Conservation (phyloP, 2,113 vertebrate genomes). For the Atrichornis clamosus region DNA sequence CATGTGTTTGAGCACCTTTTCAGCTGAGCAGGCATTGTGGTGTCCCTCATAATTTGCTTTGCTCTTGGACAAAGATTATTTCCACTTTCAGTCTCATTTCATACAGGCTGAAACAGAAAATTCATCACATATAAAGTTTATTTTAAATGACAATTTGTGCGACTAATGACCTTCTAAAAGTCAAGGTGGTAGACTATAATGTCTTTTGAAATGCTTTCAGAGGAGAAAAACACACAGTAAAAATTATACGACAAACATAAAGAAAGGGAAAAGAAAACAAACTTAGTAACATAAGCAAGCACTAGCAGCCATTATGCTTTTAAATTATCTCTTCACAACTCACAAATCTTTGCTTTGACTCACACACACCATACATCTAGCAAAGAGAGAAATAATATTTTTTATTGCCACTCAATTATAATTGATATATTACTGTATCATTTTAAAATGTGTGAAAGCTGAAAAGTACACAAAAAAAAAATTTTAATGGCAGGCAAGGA, state of each 20-base stretch:
- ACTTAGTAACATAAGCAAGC: constrained; percentile 9
- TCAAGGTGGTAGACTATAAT: not conserved
- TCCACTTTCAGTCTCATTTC: not conserved
- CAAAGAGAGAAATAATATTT: constrained; percentile 5
- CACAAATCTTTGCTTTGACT: constrained; percentile 45
- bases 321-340: constrained; percentile 32
- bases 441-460: not conserved
- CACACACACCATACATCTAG: not conserved
- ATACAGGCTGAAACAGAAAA: not conserved
- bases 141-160: constrained; percentile 13
- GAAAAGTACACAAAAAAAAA: not conserved
- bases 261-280: constrained; percentile 11
- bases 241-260: not conserved
- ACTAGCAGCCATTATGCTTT: not conserved
- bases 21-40: not conserved
- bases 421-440: constrained; percentile 8
- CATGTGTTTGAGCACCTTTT: not conserved
- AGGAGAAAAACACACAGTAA: not conserved
- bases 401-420: constrained; percentile 52
- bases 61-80: not conserved
- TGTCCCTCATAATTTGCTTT: not conserved
- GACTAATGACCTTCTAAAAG: constrained; percentile 11
- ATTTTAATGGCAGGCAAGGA: not conserved
- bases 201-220: constrained; percentile 17
- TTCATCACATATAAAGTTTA: constrained; percentile 1